These are phyloP conservation scores for Ia io DNA, from an alignment of 2,113 vertebrate species.

Conservation along the genomic window DNA sequence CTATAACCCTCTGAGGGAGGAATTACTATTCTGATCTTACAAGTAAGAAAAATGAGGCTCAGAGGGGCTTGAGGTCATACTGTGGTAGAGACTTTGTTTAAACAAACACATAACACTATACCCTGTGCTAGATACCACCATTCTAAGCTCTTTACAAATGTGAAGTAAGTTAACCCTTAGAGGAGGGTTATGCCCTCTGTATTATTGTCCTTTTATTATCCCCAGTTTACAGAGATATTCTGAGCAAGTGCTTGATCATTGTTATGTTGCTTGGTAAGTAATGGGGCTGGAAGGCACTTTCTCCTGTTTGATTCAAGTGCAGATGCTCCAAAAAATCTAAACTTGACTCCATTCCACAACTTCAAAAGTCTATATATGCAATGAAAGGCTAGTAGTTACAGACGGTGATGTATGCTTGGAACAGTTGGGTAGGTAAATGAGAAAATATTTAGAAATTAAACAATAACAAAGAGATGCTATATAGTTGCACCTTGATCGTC, in stretches of 20 bases:
- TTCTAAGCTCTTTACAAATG: not conserved
- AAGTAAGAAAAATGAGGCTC: not conserved
- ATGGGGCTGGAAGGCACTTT: not conserved
- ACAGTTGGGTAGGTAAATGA: not conserved
- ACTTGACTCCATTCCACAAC: not conserved
- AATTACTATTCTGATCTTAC: not conserved
- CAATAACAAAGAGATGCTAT: not conserved
- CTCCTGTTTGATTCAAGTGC: not conserved
- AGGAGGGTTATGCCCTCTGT: not conserved
- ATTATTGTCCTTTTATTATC: not conserved
- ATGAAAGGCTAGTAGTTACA: not conserved
- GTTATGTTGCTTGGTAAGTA: not conserved
- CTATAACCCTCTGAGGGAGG: not conserved
- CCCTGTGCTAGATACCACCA: rapidly evolving
- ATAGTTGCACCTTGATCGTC: not conserved
- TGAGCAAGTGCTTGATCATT: too few species aligned
- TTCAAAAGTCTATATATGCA: not conserved
- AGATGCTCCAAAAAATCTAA: not conserved
- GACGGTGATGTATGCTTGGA: not conserved
- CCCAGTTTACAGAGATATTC: not conserved
- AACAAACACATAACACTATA: not conserved
- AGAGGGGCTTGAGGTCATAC: not conserved
- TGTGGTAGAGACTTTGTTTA: not conserved
- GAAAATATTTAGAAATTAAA: not conserved
- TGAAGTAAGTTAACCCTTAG: not conserved